phyloP scores from a whole-genome alignment of 92 coral and sea anemone genomes.

The Umimayanthus chanpuru region DNA sequence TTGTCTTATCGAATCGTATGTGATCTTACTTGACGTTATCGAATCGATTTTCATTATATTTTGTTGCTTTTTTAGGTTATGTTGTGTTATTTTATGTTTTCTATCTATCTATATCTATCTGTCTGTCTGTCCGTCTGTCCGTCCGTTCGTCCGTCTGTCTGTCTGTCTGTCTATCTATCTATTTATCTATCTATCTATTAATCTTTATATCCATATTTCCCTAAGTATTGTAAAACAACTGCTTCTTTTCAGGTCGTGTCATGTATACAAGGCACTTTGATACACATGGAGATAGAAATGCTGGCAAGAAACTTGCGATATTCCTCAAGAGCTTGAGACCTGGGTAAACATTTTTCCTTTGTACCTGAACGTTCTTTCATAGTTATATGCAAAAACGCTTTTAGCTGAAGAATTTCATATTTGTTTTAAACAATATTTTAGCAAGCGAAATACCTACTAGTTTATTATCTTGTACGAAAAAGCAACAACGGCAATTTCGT shows the following conservation, averaged over 20 bases:
- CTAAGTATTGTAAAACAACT: neutral
- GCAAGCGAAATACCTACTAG: neutral
- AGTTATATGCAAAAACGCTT: neutral
- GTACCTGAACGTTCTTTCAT: neutral
- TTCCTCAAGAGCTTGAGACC: neutral
- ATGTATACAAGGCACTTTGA: slow-evolving; percentile 26
- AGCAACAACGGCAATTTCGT: too few species aligned
- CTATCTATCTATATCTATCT: too few species aligned
- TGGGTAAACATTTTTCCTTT: neutral
- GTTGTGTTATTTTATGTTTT: too few species aligned
- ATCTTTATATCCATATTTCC: neutral
- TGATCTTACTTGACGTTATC: too few species aligned
- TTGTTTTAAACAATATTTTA: too few species aligned
- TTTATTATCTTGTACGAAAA: neutral
- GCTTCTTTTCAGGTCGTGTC: slow-evolving; percentile 28
- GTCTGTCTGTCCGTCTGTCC: too few species aligned
- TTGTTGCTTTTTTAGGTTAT: too few species aligned
- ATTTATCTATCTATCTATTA: too few species aligned
- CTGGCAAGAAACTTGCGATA: neutral
- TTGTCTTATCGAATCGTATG: too few species aligned
- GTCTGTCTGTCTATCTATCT: too few species aligned
- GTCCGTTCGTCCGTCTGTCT: too few species aligned
- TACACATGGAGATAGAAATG: neutral
- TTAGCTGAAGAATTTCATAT: neutral
- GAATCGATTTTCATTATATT: too few species aligned